Evolutionary conservation across 1,140 invertebrate genomes (phyloP), one percentile per base, ranked within the genome.

Genomic region (Venustaconcha ellipsiformis): DNA sequence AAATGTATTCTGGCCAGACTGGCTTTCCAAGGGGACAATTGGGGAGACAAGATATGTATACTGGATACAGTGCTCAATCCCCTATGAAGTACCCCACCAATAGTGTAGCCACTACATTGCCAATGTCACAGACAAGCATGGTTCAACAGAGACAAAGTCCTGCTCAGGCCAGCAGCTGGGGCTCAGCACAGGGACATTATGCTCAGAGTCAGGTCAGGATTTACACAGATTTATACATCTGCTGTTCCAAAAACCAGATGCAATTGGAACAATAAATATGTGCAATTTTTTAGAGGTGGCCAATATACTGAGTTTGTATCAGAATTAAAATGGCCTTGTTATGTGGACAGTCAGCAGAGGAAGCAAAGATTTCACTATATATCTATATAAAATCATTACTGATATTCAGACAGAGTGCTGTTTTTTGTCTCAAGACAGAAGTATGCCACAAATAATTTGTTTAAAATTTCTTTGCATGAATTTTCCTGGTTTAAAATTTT

Each of bases 1-100:
- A 67, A 26, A 30, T 14, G 48, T 67, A 26, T 26, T 3, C n/a
- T 66, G 18, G 20, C n/a, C 18, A 26, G 11, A 69, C 77, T 26
- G 60, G 71, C 26, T 57, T 63, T 20, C 15, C 55, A 57, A 83
- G 79, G 65, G 72, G 74, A 17, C 80, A 80, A 55, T 81, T 80
- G 37, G 57, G 74, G 12, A 18, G 71, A 14, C 57, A 69, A 20
- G 69, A 82, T 4, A 80, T 82, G 69, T 84, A 84, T 62, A 62
- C 60, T 48, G 70, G 73, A 20, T 82, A 80, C 60, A 80, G 74
- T 62, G 80, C 81, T 0, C 81, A 83, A 17, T 75, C 80, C 62
- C 78, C 79, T 37, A 86, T 88, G 75, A 88, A 86, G 73, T 86
- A 86, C 67, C 83, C 84, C 18, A 75, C 70, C 13, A 85, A 86